phyloP scores from a whole-genome alignment of 2,888 invertebrate species.

The Vannuccia rotundouncinata region DNA sequence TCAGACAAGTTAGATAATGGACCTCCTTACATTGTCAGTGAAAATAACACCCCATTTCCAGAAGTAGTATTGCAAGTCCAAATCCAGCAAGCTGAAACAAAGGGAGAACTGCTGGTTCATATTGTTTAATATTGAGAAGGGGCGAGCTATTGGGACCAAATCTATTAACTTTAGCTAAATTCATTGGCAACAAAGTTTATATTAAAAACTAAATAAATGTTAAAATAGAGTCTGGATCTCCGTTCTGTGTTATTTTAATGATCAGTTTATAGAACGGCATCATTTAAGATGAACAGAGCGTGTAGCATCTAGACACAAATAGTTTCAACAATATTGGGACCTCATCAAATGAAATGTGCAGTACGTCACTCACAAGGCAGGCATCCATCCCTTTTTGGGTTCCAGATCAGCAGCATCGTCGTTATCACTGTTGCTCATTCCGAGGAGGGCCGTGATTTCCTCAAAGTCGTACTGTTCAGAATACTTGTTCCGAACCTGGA shows the following conservation, averaged over 20 bases:
- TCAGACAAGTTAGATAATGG: no score
- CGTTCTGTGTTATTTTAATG: no score
- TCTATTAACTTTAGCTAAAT: background rate
- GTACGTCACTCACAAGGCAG: background rate
- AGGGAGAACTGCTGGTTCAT: background rate
- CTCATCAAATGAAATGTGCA: no score
- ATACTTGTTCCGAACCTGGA: conserved; percentile 77
- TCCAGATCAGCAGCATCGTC: background rate
- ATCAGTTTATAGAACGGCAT: no score
- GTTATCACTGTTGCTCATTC: conserved; percentile 68
- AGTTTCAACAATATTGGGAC: no score
- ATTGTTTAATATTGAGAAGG: no score
- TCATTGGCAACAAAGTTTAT: background rate
- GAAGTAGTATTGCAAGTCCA: conserved; percentile 93
- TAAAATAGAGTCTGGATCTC: no score
- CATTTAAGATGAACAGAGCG: no score
- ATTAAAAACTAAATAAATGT: conserved; percentile 58
- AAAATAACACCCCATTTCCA: conserved; percentile 98
- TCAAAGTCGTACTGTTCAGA: conserved; percentile 96
- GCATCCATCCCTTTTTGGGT: conserved; percentile 8
- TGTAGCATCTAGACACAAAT: no score
- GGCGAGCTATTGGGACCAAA: background rate
- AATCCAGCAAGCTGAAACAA: conserved; percentile 68
- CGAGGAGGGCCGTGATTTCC: conserved; percentile 84
- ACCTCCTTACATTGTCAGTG: conserved; percentile 82